Conservation (phyloP, 2,888 invertebrate species). For the Cataglyphis livida region DNA sequence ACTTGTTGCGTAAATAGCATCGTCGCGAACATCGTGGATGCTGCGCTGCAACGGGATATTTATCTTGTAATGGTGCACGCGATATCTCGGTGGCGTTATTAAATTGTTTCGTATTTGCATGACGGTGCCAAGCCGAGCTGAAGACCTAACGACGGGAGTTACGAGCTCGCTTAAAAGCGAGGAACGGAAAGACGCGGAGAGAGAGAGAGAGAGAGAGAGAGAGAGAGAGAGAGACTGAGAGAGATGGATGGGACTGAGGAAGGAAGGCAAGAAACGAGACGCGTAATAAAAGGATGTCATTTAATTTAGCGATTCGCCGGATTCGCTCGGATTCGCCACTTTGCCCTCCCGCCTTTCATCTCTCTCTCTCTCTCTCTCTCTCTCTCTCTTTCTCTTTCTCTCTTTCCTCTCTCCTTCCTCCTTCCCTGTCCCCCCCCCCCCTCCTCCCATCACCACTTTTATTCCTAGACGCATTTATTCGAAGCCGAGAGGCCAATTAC, state of each 20-base stretch:
- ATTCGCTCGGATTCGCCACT: constrained; percentile 47
- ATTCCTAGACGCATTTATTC: constrained; percentile 38
- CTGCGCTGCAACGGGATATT: constrained; percentile 43
- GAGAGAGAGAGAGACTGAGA: not conserved
- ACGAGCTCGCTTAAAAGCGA: constrained; percentile 68
- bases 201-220: too few relatives aligned
- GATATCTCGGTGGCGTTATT: constrained; percentile 52
- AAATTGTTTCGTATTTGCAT: constrained; percentile 57
- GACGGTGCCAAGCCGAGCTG: constrained; percentile 49
- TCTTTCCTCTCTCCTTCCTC: not conserved
- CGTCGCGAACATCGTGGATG: not conserved
- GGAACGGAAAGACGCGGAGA: constrained; percentile 57
- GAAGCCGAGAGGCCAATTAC: constrained; percentile 53
- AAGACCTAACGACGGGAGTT: constrained; percentile 69
- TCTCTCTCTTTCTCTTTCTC: too few relatives aligned
- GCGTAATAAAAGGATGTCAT: constrained; percentile 53
- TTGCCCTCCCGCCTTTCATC: not conserved
- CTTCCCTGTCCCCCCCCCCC: too few relatives aligned
- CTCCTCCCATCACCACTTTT: too few relatives aligned
- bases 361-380: not conserved
- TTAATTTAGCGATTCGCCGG: constrained; percentile 55
- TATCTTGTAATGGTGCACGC: constrained; percentile 52
- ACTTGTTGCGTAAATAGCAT: constrained; percentile 45
- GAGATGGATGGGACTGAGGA: not conserved
- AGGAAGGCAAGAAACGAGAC: constrained; percentile 9